Conservation (phyloP, 2,113 vertebrate species). For the Apistogramma diplotaenia region DNA sequence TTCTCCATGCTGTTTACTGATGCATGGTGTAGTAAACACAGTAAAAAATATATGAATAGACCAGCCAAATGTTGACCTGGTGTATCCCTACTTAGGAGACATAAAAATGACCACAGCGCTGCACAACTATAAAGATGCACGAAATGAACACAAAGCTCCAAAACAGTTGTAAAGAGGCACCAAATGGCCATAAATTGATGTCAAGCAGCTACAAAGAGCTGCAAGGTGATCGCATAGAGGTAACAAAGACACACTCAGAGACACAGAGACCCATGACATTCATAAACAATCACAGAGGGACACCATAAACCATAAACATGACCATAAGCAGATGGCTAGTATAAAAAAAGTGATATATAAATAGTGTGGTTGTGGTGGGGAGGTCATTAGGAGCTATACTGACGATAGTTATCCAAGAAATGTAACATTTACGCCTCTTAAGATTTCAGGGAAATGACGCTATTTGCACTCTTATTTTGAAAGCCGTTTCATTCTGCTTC, state of each 20-base stretch:
- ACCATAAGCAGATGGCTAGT: neutral
- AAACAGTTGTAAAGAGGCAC: neutral
- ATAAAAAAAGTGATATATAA: neutral
- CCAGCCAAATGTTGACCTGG: neutral
- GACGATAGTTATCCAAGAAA: neutral
- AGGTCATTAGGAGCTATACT: neutral
- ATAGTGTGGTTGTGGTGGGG: neutral
- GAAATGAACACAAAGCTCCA: neutral
- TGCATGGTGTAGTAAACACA: neutral
- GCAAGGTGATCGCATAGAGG: neutral
- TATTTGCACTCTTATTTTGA: constrained; percentile 29
- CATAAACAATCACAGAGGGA: neutral
- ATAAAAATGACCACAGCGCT: neutral
- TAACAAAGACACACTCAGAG: neutral
- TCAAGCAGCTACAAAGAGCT: neutral
- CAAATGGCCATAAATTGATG: neutral
- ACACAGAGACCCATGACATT: neutral
- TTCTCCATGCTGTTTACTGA: neutral
- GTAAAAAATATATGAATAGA: neutral
- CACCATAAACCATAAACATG: neutral
- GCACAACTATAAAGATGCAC: neutral
- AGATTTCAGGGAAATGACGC: neutral
- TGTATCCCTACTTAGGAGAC: neutral
- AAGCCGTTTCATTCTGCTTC: neutral
- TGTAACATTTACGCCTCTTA: neutral